Evolutionary conservation across 1,140 invertebrate genomes (phyloP).

Genomic region (Carcinoscorpius rotundicauda): DNA sequence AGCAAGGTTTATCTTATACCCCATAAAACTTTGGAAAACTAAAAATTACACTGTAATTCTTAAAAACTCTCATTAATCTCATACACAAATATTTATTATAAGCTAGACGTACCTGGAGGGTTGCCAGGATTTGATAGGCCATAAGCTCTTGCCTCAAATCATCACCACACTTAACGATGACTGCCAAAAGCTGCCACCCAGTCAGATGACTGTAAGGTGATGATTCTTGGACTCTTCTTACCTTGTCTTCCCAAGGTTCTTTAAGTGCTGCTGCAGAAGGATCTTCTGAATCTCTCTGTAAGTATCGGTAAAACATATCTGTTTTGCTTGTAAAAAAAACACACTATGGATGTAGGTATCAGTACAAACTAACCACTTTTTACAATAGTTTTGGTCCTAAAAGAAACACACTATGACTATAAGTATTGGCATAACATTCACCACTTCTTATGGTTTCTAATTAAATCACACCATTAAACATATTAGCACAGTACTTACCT

Average conservation of each 20-base stretch:
- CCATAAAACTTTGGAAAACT: neutral
- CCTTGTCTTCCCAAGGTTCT: constrained; percentile 53
- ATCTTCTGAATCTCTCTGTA: constrained; percentile 78
- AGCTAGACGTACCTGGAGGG: constrained; percentile 50
- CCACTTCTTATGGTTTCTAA: too few species aligned
- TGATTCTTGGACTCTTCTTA: constrained; percentile 61
- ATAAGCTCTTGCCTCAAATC: constrained; percentile 93
- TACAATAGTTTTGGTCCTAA: too few species aligned
- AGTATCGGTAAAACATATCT: too few species aligned
- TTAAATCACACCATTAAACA: too few species aligned
- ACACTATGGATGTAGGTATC: too few species aligned
- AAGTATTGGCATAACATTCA: too few species aligned
- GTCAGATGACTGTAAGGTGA: constrained; percentile 89
- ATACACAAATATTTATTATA: neutral
- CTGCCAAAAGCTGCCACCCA: constrained; percentile 82
- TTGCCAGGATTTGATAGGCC: constrained; percentile 82
- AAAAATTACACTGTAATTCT: neutral
- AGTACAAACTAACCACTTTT: too few species aligned
- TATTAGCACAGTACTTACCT: too few species aligned
- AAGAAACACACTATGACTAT: too few species aligned
- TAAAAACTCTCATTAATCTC: too few species aligned
- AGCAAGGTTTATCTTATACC: neutral
- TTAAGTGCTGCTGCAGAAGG: constrained; percentile 96
- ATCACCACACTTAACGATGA: constrained; percentile 97
- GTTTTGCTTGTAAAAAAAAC: too few species aligned